A percentile compares a stretch with the other conserved stretches of the same genome.
Conservation (phyloP, 2,797 vertebrate genomes). For the Acipenser oxyrinchus region DNA sequence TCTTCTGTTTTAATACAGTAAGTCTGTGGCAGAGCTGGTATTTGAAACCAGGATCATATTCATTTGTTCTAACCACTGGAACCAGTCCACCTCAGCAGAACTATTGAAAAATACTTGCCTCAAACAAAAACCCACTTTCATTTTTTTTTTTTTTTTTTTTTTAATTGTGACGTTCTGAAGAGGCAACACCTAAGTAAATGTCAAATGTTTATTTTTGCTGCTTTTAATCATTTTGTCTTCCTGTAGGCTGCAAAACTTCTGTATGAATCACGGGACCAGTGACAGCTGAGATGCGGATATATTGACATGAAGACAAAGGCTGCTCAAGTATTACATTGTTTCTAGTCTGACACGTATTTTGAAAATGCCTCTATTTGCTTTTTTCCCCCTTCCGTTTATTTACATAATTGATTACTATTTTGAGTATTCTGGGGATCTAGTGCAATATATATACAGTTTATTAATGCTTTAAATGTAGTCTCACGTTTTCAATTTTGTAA, state of each 20-base stretch:
- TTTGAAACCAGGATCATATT: too few species aligned
- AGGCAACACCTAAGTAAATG: too few species aligned
- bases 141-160: too few species aligned
- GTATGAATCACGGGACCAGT: slow-evolving; percentile 82
- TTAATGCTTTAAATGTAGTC: slow-evolving; percentile 64
- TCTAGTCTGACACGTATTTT: slow-evolving; percentile 21
- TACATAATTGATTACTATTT: not conserved
- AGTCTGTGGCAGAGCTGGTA: too few species aligned
- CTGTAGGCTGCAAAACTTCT: slow-evolving; percentile 79
- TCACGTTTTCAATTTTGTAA: slow-evolving; percentile 60
- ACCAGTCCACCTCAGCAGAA: too few species aligned
- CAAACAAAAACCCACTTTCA: too few species aligned
- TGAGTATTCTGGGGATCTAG: slow-evolving; percentile 28
- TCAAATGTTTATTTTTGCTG: not conserved
- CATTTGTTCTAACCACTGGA: too few species aligned
- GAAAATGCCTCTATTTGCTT: slow-evolving; percentile 22
- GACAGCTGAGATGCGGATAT: slow-evolving; percentile 23
- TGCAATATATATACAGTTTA: slow-evolving; percentile 56
- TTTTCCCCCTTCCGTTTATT: slow-evolving; percentile 19
- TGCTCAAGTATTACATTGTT: slow-evolving; percentile 23
- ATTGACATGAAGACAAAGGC: slow-evolving; percentile 4
- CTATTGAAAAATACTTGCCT: too few species aligned
- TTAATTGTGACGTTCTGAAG: too few species aligned
- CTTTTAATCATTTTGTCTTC: not conserved
- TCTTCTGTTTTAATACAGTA: too few species aligned